Conservation (phyloP, 2,113 vertebrate genomes). For the Pomatorhinus ruficollis region DNA sequence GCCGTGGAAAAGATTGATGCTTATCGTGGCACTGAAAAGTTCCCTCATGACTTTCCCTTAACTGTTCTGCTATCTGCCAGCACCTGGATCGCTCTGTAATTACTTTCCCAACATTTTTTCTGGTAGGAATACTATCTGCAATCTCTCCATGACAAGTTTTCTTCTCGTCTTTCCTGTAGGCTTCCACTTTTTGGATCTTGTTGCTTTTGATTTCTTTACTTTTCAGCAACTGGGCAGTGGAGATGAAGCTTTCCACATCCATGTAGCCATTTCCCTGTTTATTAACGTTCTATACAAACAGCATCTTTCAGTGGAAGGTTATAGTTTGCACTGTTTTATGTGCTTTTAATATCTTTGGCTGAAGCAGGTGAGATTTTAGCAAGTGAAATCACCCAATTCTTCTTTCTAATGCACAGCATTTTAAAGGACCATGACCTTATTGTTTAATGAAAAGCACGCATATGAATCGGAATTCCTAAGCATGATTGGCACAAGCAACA, state of each 20-base stretch:
- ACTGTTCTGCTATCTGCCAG: neutral
- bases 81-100: constrained; percentile 16
- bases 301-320: neutral
- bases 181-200: neutral
- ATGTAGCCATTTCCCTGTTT: neutral
- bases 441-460: neutral
- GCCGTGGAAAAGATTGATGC: neutral
- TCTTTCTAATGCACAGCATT: neutral
- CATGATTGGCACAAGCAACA: neutral
- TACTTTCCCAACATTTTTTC: constrained; percentile 9
- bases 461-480: neutral
- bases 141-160: neutral
- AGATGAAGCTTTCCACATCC: neutral
- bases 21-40: neutral
- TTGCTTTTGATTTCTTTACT: neutral
- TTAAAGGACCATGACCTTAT: neutral
- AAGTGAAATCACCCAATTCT: neutral
- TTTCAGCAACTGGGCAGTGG: neutral
- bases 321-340: neutral
- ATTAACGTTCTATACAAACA: neutral
- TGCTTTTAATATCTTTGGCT: neutral
- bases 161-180: neutral
- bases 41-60: neutral
- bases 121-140: neutral
- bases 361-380: neutral